Conservation (phyloP, 2,888 invertebrate species). For the Dolichopus griseipennis region DNA sequence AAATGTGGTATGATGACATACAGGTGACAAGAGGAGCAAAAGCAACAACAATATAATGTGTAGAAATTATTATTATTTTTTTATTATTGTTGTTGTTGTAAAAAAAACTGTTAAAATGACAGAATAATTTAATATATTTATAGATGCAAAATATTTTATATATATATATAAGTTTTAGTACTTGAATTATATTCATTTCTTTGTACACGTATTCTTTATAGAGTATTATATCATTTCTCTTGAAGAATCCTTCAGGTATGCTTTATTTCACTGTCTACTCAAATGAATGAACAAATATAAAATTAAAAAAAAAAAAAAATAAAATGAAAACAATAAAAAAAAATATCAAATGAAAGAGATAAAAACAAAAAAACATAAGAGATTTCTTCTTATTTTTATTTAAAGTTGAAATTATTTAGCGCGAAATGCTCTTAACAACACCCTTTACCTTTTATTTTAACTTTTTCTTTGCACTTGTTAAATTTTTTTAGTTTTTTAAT, state of each 20-base stretch:
- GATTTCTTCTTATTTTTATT: not conserved
- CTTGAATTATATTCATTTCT: not conserved
- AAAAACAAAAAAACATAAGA: not conserved
- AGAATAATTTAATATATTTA: not conserved
- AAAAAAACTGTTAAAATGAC: not conserved
- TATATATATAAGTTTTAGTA: not conserved
- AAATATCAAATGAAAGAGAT: not conserved
- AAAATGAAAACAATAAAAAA: not conserved
- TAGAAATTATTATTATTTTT: too few species aligned
- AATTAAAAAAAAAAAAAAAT: not conserved
- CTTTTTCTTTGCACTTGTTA: not conserved
- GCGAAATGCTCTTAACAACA: not conserved
- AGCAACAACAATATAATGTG: too few species aligned
- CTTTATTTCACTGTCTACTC: conserved; percentile 1
- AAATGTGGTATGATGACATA: too few species aligned
- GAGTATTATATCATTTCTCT: not conserved
- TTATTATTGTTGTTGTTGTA: not conserved
- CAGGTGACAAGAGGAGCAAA: too few species aligned
- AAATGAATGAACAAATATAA: not conserved
- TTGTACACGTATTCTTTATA: not conserved
- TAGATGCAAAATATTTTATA: not conserved
- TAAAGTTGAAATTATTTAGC: conserved; percentile 3
- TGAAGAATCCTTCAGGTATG: not conserved
- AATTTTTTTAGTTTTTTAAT: too few species aligned
- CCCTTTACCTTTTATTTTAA: not conserved